Evolutionary conservation across 1,140 invertebrate genomes (phyloP).

Genomic region (Drosophila neocordata): DNA sequence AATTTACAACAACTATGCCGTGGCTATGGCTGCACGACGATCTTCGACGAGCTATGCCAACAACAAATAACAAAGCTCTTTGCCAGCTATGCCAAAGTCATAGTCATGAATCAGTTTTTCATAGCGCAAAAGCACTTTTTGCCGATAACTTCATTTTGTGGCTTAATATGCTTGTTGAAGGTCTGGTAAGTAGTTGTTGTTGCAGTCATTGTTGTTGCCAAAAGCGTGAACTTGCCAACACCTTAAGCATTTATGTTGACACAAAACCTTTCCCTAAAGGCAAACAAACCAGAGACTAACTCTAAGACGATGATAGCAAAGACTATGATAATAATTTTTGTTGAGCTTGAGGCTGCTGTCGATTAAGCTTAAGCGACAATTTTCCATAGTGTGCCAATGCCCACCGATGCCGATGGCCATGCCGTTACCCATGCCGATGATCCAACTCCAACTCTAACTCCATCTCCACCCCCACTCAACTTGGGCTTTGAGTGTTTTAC

Average conservation of each 20-base stretch:
- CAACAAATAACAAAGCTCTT: conserved; percentile 25
- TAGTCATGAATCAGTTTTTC: conserved; percentile 79
- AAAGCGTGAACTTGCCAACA: conserved; percentile 80
- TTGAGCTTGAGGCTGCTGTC: conserved; percentile 48
- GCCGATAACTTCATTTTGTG: conserved; percentile 77
- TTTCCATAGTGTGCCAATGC: conserved; percentile 61
- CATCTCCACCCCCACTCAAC: conserved; percentile 47
- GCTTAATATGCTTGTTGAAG: conserved; percentile 81
- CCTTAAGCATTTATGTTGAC: conserved; percentile 75
- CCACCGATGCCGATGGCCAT: conserved; percentile 8
- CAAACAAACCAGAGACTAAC: conserved; percentile 28
- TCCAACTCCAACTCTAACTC: neutral
- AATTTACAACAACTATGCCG: conserved; percentile 81
- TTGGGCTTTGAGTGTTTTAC: conserved; percentile 73
- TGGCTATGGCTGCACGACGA: conserved; percentile 71
- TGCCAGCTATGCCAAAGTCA: conserved; percentile 27
- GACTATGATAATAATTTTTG: conserved; percentile 77
- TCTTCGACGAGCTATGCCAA: conserved; percentile 27
- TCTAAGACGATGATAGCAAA: conserved; percentile 5
- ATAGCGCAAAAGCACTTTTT: conserved; percentile 68
- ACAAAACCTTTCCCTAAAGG: conserved; percentile 62
- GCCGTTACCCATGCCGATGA: neutral
- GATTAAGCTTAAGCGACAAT: conserved; percentile 77
- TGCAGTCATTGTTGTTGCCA: conserved; percentile 36
- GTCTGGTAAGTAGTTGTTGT: conserved; percentile 69